phyloP scores from a whole-genome alignment of 2,888 invertebrate species.

The Parascotia fuliginaria region DNA sequence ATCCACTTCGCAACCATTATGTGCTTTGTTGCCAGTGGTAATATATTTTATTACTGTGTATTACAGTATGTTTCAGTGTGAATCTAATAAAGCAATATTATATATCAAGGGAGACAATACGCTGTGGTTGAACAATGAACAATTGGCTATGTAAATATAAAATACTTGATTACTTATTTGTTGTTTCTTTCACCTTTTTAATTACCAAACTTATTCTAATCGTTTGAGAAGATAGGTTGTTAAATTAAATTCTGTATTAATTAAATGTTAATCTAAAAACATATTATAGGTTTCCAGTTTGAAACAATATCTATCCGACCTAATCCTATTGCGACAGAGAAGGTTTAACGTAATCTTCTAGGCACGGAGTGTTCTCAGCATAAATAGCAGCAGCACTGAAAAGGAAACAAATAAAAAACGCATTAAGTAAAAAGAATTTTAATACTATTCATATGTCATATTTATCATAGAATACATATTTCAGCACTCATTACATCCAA shows the following conservation, averaged over 20 bases:
- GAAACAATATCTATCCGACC: no score
- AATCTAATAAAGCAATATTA: constrained; percentile 20
- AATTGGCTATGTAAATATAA: constrained; percentile 20
- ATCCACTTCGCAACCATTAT: no score
- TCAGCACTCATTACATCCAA: constrained; percentile 14
- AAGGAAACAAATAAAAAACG: constrained; percentile 3
- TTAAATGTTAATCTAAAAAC: no score
- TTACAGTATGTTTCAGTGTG: constrained; percentile 2
- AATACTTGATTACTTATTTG: neutral
- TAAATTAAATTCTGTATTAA: no score
- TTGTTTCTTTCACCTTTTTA: neutral
- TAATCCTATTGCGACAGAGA: no score
- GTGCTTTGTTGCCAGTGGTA: no score
- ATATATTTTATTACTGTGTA: neutral
- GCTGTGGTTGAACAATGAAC: constrained; percentile 13
- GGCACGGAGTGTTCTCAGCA: neutral
- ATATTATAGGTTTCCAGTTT: no score
- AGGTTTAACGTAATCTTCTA: no score
- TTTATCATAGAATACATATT: constrained; percentile 18
- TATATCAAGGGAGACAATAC: constrained; percentile 24
- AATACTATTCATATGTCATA: constrained; percentile 18
- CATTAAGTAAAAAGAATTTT: constrained; percentile 9
- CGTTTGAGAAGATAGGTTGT: no score
- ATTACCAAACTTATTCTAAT: no score
- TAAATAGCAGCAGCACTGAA: neutral